Evolutionary conservation across 2,888 invertebrate genomes (phyloP).

Genomic region (Mechanitis mazaeus): DNA sequence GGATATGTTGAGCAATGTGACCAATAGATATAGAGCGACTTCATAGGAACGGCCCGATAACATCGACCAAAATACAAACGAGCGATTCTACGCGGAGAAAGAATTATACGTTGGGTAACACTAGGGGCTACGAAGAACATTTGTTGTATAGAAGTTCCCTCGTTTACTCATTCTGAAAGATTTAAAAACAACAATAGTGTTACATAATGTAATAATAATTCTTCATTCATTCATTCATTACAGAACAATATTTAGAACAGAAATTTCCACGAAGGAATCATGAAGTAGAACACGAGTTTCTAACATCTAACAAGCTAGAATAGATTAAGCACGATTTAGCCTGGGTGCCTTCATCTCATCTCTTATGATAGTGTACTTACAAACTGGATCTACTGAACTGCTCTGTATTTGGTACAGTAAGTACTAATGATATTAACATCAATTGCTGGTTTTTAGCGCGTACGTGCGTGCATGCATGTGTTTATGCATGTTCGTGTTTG

Average conservation of each 20-base stretch:
- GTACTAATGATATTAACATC: too few species aligned
- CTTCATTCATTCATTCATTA: not conserved
- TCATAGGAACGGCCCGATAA: not conserved
- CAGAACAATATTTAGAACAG: constrained; percentile 1
- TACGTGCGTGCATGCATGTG: too few species aligned
- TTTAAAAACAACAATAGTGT: constrained; percentile 3
- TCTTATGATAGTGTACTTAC: too few species aligned
- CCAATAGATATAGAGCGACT: not conserved
- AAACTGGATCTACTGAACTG: too few species aligned
- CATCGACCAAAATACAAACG: not conserved
- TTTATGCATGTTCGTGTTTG: too few species aligned
- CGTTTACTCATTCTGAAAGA: constrained; percentile 3
- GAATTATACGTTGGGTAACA: not conserved
- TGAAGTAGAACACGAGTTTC: constrained; percentile 9
- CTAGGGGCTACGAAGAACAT: not conserved
- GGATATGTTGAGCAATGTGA: too few species aligned
- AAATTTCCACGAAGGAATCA: constrained; percentile 20
- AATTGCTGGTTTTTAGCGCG: too few species aligned
- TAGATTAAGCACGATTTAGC: too few species aligned
- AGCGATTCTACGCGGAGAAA: too few species aligned
- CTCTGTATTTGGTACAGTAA: too few species aligned
- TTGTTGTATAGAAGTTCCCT: not conserved
- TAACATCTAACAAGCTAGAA: not conserved
- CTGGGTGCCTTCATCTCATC: too few species aligned
- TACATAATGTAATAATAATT: not conserved